Evolutionary conservation across 2,797 vertebrate species (phyloP), one percentile per base, ranked within the genome.

Genomic region (Rhyacichthys aspro): DNA sequence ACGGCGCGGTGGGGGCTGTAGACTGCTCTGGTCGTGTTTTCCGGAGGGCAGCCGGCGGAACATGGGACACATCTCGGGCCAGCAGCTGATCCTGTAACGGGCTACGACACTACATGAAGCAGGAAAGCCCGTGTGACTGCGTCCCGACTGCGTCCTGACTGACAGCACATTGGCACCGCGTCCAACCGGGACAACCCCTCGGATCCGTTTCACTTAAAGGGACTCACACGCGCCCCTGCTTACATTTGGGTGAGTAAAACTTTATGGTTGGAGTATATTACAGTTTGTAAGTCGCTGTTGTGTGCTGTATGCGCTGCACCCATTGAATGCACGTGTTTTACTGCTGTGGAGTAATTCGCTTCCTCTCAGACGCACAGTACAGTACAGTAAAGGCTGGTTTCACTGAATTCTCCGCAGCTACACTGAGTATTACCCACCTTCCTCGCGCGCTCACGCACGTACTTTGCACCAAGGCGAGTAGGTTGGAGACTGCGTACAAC

Each of bases 11-110:
- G 23, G 17, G 42, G 34, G 28, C 55, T 18, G 48, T 52, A 28
- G 58, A 55, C 67, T 45, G 67, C 15, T 55, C 65, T 43, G 64
- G 38, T 41, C 18, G 62, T 38, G 68, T 67, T 73, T 79, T 68
- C 83, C 86, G 85, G 85, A 85, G 88, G 78, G 82, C 57, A 85
- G 71, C 83, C 76, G 68, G 75, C 76, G 74, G 74, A 82, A 79
- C 78, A 85, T 78, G 82, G 86, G 79, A 82, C 82, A 34, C 64
- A 53, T 55, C 67, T 74, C 54, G 36, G 75, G 78, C 55, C 79
- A 66, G 72, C 73, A 36, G 81, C 77, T 59, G 67, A 67, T 72
- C 61, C 43, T 33, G 55, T 11, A 38, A 7, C n/a, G n/a, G n/a
- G n/a, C n/a, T n/a, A n/a, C n/a, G n/a, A n/a, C n/a, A n/a, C n/a